Percentiles rank a stretch among this genome's conserved stretches.
These are phyloP conservation scores for Trinectes maculatus DNA, from an alignment of 2,113 vertebrate genomes.

Conservation along the genomic window DNA sequence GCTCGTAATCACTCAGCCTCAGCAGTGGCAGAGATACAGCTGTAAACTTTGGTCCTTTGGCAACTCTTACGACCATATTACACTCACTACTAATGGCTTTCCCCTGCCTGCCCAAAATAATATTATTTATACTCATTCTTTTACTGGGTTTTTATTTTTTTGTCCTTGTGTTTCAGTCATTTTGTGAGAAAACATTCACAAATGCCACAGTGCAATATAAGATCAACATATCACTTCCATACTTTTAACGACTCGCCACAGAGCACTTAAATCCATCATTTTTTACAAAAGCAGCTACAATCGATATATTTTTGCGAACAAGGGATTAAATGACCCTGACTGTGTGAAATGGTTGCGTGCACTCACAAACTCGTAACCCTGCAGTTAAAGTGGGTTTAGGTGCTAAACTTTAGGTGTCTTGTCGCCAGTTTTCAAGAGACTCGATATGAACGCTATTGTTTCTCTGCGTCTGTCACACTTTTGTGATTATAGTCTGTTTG, in stretches of 20 bases:
- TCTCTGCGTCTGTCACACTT: no score
- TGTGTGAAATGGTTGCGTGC: neutral
- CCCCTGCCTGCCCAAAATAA: constrained; percentile 54
- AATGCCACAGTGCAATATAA: constrained; percentile 23
- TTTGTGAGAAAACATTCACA: constrained; percentile 16
- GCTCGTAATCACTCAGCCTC: constrained; percentile 56
- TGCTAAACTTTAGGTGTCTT: no score
- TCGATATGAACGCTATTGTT: no score
- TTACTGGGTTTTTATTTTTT: constrained; percentile 17
- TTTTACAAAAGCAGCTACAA: neutral
- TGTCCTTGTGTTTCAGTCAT: constrained; percentile 16
- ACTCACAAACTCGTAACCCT: neutral
- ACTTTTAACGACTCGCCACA: neutral
- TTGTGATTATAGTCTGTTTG: neutral
- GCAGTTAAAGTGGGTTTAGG: neutral
- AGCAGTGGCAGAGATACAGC: constrained; percentile 53
- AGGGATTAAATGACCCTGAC: neutral
- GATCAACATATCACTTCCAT: constrained; percentile 7
- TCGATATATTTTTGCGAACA: neutral
- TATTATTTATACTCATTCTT: constrained; percentile 42
- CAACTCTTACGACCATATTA: constrained; percentile 49
- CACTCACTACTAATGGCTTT: constrained; percentile 49
- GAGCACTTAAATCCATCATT: constrained; percentile 27
- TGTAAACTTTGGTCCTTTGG: constrained; percentile 48
- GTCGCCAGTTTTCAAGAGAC: no score